phyloP scores from a whole-genome alignment of 1,140 invertebrate genomes.

The Pogonognathellus flavescens region DNA sequence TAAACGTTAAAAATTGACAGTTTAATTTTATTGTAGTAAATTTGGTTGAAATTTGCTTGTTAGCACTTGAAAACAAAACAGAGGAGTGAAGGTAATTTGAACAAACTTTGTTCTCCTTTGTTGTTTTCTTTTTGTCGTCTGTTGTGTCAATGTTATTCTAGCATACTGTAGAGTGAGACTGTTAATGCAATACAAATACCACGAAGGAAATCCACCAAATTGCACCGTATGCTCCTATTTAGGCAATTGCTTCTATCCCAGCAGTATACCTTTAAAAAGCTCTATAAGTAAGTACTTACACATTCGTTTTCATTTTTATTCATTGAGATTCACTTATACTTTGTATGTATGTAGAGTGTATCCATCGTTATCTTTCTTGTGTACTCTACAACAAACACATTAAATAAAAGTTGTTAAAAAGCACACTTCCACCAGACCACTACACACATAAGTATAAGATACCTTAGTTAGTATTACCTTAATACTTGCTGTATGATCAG shows the following conservation, averaged over 20 bases:
- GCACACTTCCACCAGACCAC: background rate
- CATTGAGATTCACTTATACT: background rate
- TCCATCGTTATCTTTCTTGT: too few relatives aligned
- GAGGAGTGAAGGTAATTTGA: too few relatives aligned
- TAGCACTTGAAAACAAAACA: too few relatives aligned
- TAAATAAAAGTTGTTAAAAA: background rate
- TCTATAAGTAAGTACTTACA: background rate
- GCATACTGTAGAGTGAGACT: too few relatives aligned
- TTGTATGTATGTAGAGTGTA: too few relatives aligned
- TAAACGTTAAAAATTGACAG: slow-evolving; percentile 16
- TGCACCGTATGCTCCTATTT: too few relatives aligned
- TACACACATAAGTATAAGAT: too few relatives aligned
- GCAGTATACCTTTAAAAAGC: background rate
- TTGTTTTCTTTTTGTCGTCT: slow-evolving; percentile 28
- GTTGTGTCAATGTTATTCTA: background rate
- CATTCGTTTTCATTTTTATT: slow-evolving; percentile 13
- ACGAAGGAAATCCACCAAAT: too few relatives aligned
- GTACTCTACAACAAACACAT: too few relatives aligned
- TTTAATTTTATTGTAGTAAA: background rate
- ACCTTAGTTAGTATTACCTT: background rate
- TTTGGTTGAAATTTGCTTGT: too few relatives aligned
- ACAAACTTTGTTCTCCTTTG: background rate
- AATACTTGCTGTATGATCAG: background rate
- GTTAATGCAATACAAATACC: too few relatives aligned
- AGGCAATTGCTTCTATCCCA: background rate